These are phyloP conservation scores for Ctenicera cuprea DNA, from an alignment of 2,888 invertebrate species.

Conservation along the genomic window DNA sequence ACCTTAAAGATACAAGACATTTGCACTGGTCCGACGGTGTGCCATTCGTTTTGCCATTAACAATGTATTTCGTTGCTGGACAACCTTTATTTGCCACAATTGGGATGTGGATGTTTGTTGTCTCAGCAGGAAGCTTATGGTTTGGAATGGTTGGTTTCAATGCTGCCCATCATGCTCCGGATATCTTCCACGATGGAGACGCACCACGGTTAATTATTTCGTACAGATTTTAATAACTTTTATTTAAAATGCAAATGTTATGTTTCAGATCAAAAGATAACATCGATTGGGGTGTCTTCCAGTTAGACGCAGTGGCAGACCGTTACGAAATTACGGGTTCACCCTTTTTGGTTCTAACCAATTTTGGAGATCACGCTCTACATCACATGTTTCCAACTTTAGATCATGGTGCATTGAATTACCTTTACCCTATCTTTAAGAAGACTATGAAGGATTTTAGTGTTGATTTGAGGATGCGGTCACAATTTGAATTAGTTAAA, in stretches of 20 bases:
- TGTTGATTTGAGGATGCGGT: conserved; percentile 71
- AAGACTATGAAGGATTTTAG: conserved; percentile 81
- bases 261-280: conserved; percentile 59
- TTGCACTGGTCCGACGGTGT: conserved; percentile 50
- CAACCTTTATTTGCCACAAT: conserved; percentile 68
- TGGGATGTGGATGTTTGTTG: conserved; percentile 75
- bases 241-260: too few relatives aligned
- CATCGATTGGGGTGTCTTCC: conserved; percentile 86
- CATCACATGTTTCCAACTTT: conserved; percentile 89
- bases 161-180: conserved; percentile 87
- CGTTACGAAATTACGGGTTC: conserved; percentile 80
- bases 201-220: conserved; percentile 73
- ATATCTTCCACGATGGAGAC: conserved; percentile 86
- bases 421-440: conserved; percentile 78
- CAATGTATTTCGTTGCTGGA: conserved; percentile 61
- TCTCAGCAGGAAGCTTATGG: conserved; percentile 75
- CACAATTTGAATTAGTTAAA: conserved; percentile 78
- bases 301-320: conserved; percentile 84
- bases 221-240: not conserved
- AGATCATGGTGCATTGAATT: conserved; percentile 83
- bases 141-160: conserved; percentile 80
- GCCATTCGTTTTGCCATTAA: conserved; percentile 54
- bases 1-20: conserved; percentile 25
- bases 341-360: conserved; percentile 80
- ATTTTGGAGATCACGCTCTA: conserved; percentile 86